These are phyloP conservation scores for Cabera pusaria DNA, from an alignment of 2,888 invertebrate genomes.

Conservation along the genomic window DNA sequence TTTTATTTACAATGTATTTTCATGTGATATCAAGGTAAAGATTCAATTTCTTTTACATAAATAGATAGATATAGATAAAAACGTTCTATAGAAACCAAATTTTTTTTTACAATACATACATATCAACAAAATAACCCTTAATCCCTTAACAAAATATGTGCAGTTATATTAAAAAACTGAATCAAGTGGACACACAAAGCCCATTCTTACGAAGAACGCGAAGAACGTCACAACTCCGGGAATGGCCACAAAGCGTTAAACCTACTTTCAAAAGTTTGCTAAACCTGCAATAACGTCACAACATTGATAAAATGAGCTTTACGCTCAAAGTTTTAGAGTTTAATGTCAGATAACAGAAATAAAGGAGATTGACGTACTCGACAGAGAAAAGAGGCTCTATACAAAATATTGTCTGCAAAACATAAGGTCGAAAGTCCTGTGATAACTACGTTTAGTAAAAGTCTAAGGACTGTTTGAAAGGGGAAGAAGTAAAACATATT, in stretches of 20 bases:
- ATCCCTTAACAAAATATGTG: too few relatives aligned
- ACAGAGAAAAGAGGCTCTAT: slow-evolving; percentile 50
- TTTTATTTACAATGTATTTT: too few relatives aligned
- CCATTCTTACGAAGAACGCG: slow-evolving; percentile 14
- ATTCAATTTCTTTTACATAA: too few relatives aligned
- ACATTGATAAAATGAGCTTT: slow-evolving; percentile 24
- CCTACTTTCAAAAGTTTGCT: slow-evolving; percentile 20
- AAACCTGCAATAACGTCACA: slow-evolving; percentile 2
- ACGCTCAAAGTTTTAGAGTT: slow-evolving; percentile 22
- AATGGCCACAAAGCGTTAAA: slow-evolving; percentile 19
- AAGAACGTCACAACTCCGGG: slow-evolving; percentile 2
- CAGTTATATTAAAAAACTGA: too few relatives aligned
- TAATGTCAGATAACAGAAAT: slow-evolving; percentile 27
- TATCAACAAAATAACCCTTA: too few relatives aligned
- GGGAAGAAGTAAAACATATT: slow-evolving; percentile 52
- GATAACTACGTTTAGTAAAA: slow-evolving; percentile 26
- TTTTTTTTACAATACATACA: too few relatives aligned
- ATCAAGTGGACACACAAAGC: neutral
- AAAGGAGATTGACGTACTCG: slow-evolving; percentile 31
- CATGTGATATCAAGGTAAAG: too few relatives aligned
- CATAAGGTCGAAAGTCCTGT: slow-evolving; percentile 45
- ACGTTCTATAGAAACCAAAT: too few relatives aligned
- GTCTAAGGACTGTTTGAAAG: slow-evolving; percentile 38
- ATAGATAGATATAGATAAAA: too few relatives aligned
- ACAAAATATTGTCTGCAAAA: slow-evolving; percentile 33